Percentiles rank a stretch among this genome's conserved stretches.
Evolutionary conservation across 2,113 vertebrate genomes (phyloP).

Genomic region (Nothobranchius kuhntae): DNA sequence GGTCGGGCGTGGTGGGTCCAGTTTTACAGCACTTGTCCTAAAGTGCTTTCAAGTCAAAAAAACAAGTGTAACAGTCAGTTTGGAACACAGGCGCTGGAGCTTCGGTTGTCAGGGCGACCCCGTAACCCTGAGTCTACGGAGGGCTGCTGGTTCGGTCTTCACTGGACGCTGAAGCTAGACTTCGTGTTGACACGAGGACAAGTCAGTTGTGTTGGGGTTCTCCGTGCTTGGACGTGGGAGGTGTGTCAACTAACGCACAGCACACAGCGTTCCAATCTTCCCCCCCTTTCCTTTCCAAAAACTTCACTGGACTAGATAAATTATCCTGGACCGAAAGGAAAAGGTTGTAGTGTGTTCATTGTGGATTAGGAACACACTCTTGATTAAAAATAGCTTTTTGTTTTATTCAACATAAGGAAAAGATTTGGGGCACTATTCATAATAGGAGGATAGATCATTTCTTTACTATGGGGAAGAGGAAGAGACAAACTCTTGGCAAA

Average conservation of each 20-base stretch:
- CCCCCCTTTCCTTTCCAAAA: conserved; percentile 30
- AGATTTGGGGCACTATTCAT: conserved; percentile 52
- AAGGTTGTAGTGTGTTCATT: conserved; percentile 17
- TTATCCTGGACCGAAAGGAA: neutral
- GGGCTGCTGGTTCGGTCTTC: neutral
- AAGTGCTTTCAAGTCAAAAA: conserved; percentile 47
- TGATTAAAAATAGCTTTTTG: conserved; percentile 53
- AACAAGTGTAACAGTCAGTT: conserved; percentile 55
- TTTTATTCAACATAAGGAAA: conserved; percentile 47
- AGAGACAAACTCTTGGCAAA: conserved; percentile 42
- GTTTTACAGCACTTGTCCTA: conserved; percentile 42
- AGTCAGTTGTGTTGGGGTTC: conserved; percentile 19
- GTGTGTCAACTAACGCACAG: conserved; percentile 32
- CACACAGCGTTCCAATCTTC: conserved; percentile 26
- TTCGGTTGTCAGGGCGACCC: no score
- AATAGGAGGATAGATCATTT: conserved; percentile 64
- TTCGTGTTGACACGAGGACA: neutral
- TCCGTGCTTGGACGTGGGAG: conserved; percentile 9
- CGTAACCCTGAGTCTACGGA: no score
- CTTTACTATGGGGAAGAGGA: conserved; percentile 45
- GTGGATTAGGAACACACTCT: conserved; percentile 22
- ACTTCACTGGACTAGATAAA: conserved; percentile 11
- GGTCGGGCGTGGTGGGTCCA: neutral
- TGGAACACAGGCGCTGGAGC: neutral
- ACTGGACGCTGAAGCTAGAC: neutral